Base-by-base conservation (phyloP, 2,113 vertebrate genomes). In the Gobio gobio region DNA sequence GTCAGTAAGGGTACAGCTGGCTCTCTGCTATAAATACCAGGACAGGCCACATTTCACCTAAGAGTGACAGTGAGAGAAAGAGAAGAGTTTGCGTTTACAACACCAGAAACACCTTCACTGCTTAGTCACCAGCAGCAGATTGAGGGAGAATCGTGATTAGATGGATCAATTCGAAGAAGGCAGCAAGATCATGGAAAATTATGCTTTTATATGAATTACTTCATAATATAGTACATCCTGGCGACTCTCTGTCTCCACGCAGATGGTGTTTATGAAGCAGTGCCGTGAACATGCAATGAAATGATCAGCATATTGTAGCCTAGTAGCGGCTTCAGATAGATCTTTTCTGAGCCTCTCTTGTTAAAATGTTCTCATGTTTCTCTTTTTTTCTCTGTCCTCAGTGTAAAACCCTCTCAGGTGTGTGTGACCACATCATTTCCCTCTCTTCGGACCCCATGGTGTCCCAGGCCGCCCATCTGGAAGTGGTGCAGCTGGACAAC, bases 401-500 rank as follows among this genome's bases (percentile, higher is more conserved):
- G 98, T 97, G 97, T 91, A 99, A 98, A 92, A 95, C 96, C 87
- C 94, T 99, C 86, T 98, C 97, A 83, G 95, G 95, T 79, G 98
- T 98, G 89, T 99, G 98, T n/a, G 98, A 99, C 91, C 98, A 98
- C 93, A 98, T 96, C 29, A 96, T 98, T 89, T 95, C 94, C 2
- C 96, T 97, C 56, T 94, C 97, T 16, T 95, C 96, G 8, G 98
- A 99, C 88, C 97, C 97, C 0, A 92, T 98, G 86, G 96, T 98
- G 93, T 99, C 96, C 90, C 98, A 99, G 92, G 96, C 97, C 76
- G 97, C 98, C 0, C 97, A 98, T 91, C 91, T 99, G 90, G 97
- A 98, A 85, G 97, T 98, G 36, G 97, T 99, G 86, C 96, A 97
- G 86, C 92, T 99, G 40, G 96, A 95, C 10, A 97, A 98, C 84